Percentiles rank a stretch among this genome's conserved stretches.
Conservation (phyloP, 2,113 vertebrate genomes). For the Sylvilagus bachmani region DNA sequence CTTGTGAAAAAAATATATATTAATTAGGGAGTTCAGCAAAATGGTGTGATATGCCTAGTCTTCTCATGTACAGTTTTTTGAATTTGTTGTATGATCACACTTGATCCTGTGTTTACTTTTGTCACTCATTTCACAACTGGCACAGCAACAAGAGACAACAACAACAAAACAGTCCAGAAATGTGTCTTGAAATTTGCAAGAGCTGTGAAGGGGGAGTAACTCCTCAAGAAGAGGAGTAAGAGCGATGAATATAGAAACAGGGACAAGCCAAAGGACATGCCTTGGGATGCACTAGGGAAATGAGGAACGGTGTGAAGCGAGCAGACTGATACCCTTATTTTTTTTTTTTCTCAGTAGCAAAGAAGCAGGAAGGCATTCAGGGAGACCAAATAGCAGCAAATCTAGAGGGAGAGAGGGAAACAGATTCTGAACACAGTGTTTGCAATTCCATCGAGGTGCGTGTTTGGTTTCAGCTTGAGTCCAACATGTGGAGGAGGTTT, state of each 20-base stretch:
- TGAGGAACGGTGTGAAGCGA: slow-evolving; percentile 22
- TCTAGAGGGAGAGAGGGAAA: neutral
- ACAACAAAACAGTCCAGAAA: slow-evolving; percentile 67
- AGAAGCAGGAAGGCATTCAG: neutral
- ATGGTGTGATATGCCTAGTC: neutral
- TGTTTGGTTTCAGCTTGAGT: neutral
- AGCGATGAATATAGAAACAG: neutral
- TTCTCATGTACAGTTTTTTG: neutral
- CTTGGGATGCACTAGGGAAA: neutral
- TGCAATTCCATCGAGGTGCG: neutral
- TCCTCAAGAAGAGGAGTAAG: slow-evolving; percentile 25
- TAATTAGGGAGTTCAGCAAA: neutral
- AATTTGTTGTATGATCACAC: slow-evolving; percentile 54
- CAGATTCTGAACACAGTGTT: neutral
- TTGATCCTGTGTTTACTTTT: slow-evolving; percentile 41
- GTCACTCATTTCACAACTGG: slow-evolving; percentile 54
- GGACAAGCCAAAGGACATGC: neutral
- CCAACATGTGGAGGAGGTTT: neutral
- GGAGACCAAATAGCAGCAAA: neutral
- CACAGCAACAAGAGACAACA: slow-evolving; percentile 32
- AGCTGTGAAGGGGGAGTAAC: slow-evolving; percentile 5
- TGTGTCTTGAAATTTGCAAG: slow-evolving; percentile 60
- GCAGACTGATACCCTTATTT: slow-evolving; percentile 38
- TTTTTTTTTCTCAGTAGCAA: neutral
- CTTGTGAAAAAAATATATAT: neutral